Base-by-base conservation (phyloP, 2,113 vertebrate species). In the Hepsetus odoe region DNA sequence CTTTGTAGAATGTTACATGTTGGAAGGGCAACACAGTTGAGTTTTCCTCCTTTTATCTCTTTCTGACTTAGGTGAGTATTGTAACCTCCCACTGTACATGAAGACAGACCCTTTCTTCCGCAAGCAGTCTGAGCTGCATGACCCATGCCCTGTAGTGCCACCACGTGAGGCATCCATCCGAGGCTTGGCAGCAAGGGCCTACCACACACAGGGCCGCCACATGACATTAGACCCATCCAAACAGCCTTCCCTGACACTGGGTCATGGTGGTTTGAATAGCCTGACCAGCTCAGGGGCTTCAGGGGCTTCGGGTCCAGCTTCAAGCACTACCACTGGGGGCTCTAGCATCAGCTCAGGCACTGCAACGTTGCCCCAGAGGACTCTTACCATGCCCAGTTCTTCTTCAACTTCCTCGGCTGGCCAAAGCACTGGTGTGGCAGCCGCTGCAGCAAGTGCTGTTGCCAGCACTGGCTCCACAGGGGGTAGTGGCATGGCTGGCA, bases 51-150 rank as follows among this genome's bases (percentile, higher is more conserved):
- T 11, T 11, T 49, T 49, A 32, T 51, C 26, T 40, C 56, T 70
- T 18, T 79, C 68, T 72, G 14, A n/a, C n/a, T n/a, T 90, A 99
- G 97, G 96, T 72, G 97, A 99, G 87, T 99, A 98, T 92, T 98
- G 97, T 88, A 99, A 98, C 92, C 93, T 98, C 26, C 97, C 97
- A 18, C 92, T 98, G 40, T 99, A 98, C 67, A 92, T 96, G 95
- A 99, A 99, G 90, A 95, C 96, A 0, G 97, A 98, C 67, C 94
- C 95, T 61, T 98, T 98, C 92, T 98, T 98, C 91, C 93, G 97
- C 79, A 98, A 98, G 92, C 92, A 98, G 88, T 91, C 96, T 0
- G 97, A 97, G 26, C 89, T 93, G 24, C 96, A 95, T 4, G 96
- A 98, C 89, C 94, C 97, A 5, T 99, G 96, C 84, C 97, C 97